A percentile compares a stretch with the other conserved stretches of the same genome.
These are phyloP conservation scores for Parelbella ahira DNA, from an alignment of 2,888 invertebrate genomes.

Conservation along the genomic window DNA sequence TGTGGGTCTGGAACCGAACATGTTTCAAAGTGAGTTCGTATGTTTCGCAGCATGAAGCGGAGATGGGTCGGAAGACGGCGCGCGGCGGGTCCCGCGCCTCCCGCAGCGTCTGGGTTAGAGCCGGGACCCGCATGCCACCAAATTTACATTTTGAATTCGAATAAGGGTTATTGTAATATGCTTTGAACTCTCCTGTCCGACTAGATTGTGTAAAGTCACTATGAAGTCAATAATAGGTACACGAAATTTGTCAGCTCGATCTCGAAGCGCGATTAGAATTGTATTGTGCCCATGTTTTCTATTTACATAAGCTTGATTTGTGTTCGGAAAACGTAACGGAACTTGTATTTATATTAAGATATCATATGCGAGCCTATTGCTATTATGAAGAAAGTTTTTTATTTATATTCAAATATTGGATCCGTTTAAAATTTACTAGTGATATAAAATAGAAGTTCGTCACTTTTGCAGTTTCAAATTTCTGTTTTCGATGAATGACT, in stretches of 20 bases:
- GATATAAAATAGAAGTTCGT: too few relatives aligned
- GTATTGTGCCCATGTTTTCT: slow-evolving; percentile 42
- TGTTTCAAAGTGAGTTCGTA: slow-evolving; percentile 68
- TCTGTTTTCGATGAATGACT: too few relatives aligned
- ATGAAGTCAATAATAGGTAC: slow-evolving; percentile 50
- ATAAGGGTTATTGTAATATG: slow-evolving; percentile 49
- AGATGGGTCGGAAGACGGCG: slow-evolving; percentile 61
- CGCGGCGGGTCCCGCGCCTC: slow-evolving; percentile 47
- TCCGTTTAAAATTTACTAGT: too few relatives aligned
- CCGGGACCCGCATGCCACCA: slow-evolving; percentile 49
- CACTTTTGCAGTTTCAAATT: too few relatives aligned
- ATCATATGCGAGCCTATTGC: too few relatives aligned
- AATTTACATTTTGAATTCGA: slow-evolving; percentile 66
- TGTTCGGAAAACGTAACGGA: too few relatives aligned
- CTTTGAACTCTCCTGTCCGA: slow-evolving; percentile 34
- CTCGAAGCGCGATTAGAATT: slow-evolving; percentile 39
- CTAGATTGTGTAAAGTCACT: slow-evolving; percentile 51
- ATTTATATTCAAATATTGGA: too few relatives aligned
- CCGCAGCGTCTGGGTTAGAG: slow-evolving; percentile 47
- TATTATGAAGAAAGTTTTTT: too few relatives aligned
- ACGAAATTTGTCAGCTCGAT: slow-evolving; percentile 45
- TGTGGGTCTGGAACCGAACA: slow-evolving; percentile 51
- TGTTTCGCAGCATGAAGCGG: slow-evolving; percentile 73
- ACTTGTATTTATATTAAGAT: too few relatives aligned
- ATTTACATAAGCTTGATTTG: slow-evolving; percentile 42